phyloP scores from a whole-genome alignment of 2,888 invertebrate genomes.

The Archaeoteleia sp. region DNA sequence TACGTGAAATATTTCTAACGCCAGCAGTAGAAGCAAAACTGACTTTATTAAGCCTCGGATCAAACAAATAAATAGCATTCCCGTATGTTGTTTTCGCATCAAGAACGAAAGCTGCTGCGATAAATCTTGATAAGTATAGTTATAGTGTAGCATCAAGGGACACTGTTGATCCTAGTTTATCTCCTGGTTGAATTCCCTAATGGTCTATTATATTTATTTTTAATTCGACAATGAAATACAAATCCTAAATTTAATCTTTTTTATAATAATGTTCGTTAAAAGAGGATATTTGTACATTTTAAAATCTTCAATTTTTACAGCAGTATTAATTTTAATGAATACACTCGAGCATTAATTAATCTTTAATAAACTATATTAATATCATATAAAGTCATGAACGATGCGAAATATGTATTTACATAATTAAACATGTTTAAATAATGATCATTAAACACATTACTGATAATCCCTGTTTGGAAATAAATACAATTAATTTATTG shows the following conservation, averaged over 20 bases:
- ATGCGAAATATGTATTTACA: too few relatives aligned
- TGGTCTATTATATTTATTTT: conserved; percentile 12
- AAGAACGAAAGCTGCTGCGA: conserved; percentile 13
- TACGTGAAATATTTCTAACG: conserved; percentile 17
- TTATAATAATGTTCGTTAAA: too few relatives aligned
- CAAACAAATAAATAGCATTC: conserved; percentile 37
- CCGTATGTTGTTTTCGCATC: conserved; percentile 9
- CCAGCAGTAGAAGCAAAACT: conserved; percentile 19
- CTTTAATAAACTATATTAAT: too few relatives aligned
- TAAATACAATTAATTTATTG: too few relatives aligned
- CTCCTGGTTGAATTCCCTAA: conserved; percentile 1
- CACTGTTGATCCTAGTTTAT: conserved; percentile 20
- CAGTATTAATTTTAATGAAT: too few relatives aligned
- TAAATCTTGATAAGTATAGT: conserved; percentile 25
- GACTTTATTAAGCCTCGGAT: conserved; percentile 33
- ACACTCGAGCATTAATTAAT: too few relatives aligned
- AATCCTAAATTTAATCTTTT: conserved; percentile 1
- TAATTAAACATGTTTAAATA: too few relatives aligned
- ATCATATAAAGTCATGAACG: too few relatives aligned
- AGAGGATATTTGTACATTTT: too few relatives aligned
- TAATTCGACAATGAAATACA: neutral
- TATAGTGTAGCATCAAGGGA: conserved; percentile 3
- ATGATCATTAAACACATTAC: too few relatives aligned
- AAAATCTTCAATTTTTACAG: too few relatives aligned
- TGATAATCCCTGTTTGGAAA: too few relatives aligned